These are phyloP conservation scores for Eupithecia vulgata DNA, from an alignment of 2,888 invertebrate genomes.

Conservation along the genomic window DNA sequence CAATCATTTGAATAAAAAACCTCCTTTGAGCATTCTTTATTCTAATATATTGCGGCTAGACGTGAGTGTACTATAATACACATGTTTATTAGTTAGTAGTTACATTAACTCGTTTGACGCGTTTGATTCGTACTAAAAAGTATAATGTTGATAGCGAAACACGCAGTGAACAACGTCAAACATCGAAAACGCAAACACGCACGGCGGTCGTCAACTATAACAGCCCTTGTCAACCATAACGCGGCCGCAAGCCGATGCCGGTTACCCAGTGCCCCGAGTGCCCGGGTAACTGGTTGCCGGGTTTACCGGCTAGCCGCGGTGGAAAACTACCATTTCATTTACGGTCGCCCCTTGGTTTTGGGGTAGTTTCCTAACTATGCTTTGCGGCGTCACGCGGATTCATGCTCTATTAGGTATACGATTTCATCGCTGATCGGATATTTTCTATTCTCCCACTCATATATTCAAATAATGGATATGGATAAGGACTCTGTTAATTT, in stretches of 20 bases:
- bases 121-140: conserved; percentile 4
- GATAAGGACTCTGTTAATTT: background rate
- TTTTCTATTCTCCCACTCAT: conserved; percentile 28
- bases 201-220: conserved; percentile 70
- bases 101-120: background rate
- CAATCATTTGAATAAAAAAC: conserved; percentile 79
- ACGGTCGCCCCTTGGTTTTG: conserved; percentile 78
- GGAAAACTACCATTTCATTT: conserved; percentile 83
- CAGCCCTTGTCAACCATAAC: conserved; percentile 83
- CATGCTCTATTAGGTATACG: conserved; percentile 59
- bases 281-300: conserved; percentile 38
- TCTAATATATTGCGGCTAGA: conserved; percentile 71
- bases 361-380: conserved; percentile 78
- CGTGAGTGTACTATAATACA: conserved; percentile 45
- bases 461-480: background rate
- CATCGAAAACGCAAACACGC: conserved; percentile 57
- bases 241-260: conserved; percentile 64
- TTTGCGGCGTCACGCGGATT: conserved; percentile 65
- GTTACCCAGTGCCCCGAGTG: conserved; percentile 22
- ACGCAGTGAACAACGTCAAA: conserved; percentile 37
- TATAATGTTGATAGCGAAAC: background rate
- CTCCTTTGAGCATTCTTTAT: conserved; percentile 80
- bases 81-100: conserved; percentile 38
- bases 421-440: conserved; percentile 51
- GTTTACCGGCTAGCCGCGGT: conserved; percentile 66